Evolutionary conservation across 1,140 invertebrate genomes (phyloP), one percentile per base, ranked within the genome.

Genomic region (Achatina immaculata): DNA sequence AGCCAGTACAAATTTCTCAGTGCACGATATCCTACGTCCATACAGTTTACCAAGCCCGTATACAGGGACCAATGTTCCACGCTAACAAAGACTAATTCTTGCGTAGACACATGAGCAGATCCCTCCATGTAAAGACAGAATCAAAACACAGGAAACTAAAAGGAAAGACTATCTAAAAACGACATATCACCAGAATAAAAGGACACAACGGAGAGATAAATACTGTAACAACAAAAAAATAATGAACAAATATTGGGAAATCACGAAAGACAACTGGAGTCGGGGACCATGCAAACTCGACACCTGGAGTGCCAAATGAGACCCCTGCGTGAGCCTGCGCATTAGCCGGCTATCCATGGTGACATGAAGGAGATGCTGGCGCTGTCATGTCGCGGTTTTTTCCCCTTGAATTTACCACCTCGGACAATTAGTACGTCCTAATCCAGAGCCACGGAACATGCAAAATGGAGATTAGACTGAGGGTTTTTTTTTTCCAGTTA

Each of bases 231-330:
- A 31, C 28, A 58, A 3, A 58, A 14, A 4, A 58, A 58, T 19
- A 31, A 62, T 34, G 28, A 62, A 62, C n/a, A 62, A 28, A n/a
- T n/a, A n/a, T n/a, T n/a, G n/a, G n/a, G n/a, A 16, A 62, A 62
- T 62, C n/a, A 16, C n/a, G 58, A 62, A 62, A 62, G 58, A 62
- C 58, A 62, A 62, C 16, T 28, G 58, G 28, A 62, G n/a, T 62
- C n/a, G 28, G n/a, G 28, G 31, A 62, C n/a, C n/a, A 62, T 62
- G 58, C 31, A 62, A 62, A n/a, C n/a, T n/a, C n/a, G n/a, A n/a
- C n/a, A n/a, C 58, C 4, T 31, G 58, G 31, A 28, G 58, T 62
- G 58, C 28, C 58, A 31, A 62, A 62, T 71, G 42, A 71, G 68
- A 40, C 42, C 38, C 1, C 42, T 71, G 36, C 68, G 42, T 71